Evolutionary conservation across 2,888 invertebrate genomes (phyloP).

Genomic region (Dolichomitus sp.): DNA sequence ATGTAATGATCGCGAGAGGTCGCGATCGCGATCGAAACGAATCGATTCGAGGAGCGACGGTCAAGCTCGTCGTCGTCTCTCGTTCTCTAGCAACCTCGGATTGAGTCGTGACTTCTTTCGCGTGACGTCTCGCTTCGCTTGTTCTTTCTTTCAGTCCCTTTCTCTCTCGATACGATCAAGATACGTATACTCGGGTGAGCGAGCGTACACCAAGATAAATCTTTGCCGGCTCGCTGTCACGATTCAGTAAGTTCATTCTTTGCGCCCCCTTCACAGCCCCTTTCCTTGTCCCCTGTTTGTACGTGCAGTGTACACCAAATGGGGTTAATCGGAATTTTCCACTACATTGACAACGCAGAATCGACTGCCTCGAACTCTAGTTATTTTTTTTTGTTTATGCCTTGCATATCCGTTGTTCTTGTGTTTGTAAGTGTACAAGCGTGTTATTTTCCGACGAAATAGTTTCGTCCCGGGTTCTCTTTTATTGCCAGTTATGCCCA

Average conservation of each 20-base stretch:
- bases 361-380: background rate
- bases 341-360: constrained; percentile 8
- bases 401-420: background rate
- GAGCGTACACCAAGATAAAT: constrained; percentile 44
- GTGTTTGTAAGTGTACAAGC: constrained; percentile 2
- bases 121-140: constrained; percentile 46
- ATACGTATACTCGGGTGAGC: constrained; percentile 27
- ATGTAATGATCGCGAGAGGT: constrained; percentile 33
- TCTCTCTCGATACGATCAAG: constrained; percentile 50
- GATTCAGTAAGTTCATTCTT: constrained; percentile 56
- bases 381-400: background rate
- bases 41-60: constrained; percentile 38
- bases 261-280: constrained; percentile 34
- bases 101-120: constrained; percentile 58
- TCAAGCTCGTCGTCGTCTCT: constrained; percentile 46
- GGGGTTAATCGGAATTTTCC: constrained; percentile 38
- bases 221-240: constrained; percentile 47
- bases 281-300: background rate
- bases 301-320: constrained; percentile 12
- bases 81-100: constrained; percentile 10
- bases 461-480: background rate
- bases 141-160: constrained; percentile 26
- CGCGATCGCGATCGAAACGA: constrained; percentile 45
- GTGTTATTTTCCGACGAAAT: constrained; percentile 25
- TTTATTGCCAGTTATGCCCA: constrained; percentile 32